phyloP scores from a whole-genome alignment of 2,888 invertebrate species.

The Laothoe populi region DNA sequence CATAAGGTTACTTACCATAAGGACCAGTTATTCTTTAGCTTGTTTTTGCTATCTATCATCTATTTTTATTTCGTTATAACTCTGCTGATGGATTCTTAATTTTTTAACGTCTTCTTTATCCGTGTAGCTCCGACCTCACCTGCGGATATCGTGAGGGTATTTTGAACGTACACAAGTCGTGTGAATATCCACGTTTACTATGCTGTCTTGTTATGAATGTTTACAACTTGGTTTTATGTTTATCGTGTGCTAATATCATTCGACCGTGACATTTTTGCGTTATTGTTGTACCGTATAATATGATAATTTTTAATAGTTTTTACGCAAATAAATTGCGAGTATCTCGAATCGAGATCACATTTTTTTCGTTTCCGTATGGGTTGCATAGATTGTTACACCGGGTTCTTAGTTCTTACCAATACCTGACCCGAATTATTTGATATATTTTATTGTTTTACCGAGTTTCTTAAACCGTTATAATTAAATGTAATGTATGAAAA shows the following conservation, averaged over 20 bases:
- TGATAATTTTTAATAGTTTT: neutral
- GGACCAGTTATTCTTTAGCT: too few species aligned
- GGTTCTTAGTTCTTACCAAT: neutral
- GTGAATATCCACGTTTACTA: neutral
- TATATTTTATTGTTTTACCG: neutral
- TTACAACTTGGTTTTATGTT: neutral
- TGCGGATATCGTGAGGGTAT: neutral
- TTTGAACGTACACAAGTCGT: neutral
- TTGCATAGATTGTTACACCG: neutral
- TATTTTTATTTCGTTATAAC: neutral
- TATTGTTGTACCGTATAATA: neutral
- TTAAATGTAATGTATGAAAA: neutral
- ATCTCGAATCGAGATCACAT: neutral
- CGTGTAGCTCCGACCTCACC: neutral
- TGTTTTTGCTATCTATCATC: too few species aligned
- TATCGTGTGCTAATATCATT: conserved; percentile 1
- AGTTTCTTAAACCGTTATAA: neutral
- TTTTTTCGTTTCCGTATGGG: conserved; percentile 6
- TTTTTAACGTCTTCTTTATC: neutral
- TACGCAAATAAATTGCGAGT: neutral
- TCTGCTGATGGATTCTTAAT: neutral
- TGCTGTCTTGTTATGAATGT: conserved; percentile 10
- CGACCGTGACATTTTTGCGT: conserved; percentile 7
- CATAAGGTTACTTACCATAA: too few species aligned
- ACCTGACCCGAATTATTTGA: neutral